Evolutionary conservation across 2,888 invertebrate species (phyloP).

Genomic region (Prosapia bicincta): DNA sequence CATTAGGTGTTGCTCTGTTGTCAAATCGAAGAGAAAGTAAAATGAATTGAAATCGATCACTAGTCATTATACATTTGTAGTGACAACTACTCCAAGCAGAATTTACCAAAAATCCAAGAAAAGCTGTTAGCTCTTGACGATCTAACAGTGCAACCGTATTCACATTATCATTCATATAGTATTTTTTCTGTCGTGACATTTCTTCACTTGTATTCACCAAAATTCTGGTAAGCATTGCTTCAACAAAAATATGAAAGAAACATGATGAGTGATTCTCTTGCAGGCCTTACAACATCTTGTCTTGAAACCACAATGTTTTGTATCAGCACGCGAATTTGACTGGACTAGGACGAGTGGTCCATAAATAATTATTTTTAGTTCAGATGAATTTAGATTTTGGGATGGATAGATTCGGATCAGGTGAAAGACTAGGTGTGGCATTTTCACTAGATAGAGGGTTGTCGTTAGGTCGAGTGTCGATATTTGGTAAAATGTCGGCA

Average conservation of each 20-base stretch:
- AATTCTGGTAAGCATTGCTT: not conserved
- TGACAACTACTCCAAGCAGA: constrained; percentile 3
- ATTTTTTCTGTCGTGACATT: not conserved
- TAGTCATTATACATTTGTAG: not conserved
- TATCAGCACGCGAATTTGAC: not conserved
- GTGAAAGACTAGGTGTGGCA: not conserved
- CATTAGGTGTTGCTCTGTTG: not conserved
- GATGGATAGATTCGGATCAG: not conserved
- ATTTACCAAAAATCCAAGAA: constrained; percentile 8
- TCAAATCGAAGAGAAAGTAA: constrained; percentile 5
- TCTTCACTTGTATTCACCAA: not conserved
- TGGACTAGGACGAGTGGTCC: not conserved
- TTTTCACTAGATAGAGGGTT: too few relatives aligned
- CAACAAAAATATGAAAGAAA: too few relatives aligned
- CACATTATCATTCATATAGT: not conserved
- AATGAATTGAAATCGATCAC: constrained; percentile 8
- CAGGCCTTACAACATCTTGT: too few relatives aligned
- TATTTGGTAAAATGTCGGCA: too few relatives aligned
- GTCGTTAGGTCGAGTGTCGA: not conserved
- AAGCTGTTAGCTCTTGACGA: too few relatives aligned
- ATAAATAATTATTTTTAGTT: not conserved
- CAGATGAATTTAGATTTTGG: not conserved
- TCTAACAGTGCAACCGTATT: not conserved
- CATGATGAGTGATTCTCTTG: too few relatives aligned
- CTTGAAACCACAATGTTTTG: not conserved